Conservation (phyloP, 2,888 invertebrate species). For the Sminthurinus aureus region DNA sequence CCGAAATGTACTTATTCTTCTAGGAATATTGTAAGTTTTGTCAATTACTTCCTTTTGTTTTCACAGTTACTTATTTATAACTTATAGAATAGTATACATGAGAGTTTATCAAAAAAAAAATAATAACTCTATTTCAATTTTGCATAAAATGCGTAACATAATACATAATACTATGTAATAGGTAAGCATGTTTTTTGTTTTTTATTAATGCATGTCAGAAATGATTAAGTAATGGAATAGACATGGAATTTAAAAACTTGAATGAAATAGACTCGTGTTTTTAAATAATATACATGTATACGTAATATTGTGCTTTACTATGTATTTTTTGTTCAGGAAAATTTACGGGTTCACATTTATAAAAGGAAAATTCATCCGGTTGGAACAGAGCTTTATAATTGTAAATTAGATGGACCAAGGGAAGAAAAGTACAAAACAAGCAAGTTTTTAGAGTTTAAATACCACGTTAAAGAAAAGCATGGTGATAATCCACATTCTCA, state of each 20-base stretch:
- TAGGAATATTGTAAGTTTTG: constrained; percentile 27
- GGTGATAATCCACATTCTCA: not conserved
- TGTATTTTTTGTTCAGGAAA: constrained; percentile 13
- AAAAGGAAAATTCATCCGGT: constrained; percentile 17
- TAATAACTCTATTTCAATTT: too few relatives aligned
- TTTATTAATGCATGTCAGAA: too few relatives aligned
- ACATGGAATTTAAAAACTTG: too few relatives aligned
- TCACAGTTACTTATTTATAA: not conserved
- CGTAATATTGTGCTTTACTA: not conserved
- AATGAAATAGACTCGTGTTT: too few relatives aligned
- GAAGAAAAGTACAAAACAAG: not conserved
- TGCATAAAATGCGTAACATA: too few relatives aligned
- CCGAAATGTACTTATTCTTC: constrained; percentile 15
- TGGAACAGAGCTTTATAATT: constrained; percentile 22
- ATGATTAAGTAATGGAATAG: too few relatives aligned
- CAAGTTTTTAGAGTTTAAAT: constrained; percentile 25
- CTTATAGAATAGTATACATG: too few relatives aligned
- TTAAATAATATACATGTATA: not conserved
- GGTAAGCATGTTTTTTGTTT: too few relatives aligned
- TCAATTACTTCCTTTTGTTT: not conserved
- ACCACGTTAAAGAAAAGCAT: constrained; percentile 19
- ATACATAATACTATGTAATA: too few relatives aligned
- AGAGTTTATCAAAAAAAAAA: too few relatives aligned
- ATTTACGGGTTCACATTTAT: constrained; percentile 30
- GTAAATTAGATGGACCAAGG: not conserved